phyloP scores from a whole-genome alignment of 2,113 vertebrate genomes.

The Onychostoma macrolepis region DNA sequence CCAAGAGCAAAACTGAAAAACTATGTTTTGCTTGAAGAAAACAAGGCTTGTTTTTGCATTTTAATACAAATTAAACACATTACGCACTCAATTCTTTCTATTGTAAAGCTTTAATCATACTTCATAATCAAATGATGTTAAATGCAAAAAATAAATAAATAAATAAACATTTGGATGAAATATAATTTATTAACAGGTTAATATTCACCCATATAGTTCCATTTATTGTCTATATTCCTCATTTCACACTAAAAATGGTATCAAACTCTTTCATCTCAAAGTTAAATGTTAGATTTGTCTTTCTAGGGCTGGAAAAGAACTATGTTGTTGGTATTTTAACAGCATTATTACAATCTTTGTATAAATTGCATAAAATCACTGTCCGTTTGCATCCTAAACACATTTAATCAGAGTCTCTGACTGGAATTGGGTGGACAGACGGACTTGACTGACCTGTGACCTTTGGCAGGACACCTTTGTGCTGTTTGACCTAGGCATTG shows the following conservation, averaged over 20 bases:
- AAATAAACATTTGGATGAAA: not conserved
- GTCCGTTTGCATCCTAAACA: constrained; percentile 39
- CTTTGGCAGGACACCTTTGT: constrained; percentile 82
- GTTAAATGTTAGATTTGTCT: not conserved
- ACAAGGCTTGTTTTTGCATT: too few relatives aligned
- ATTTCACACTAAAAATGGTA: not conserved
- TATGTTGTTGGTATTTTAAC: not conserved
- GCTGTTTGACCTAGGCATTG: constrained; percentile 81
- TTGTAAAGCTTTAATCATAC: not conserved
- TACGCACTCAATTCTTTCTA: not conserved
- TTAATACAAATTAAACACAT: too few relatives aligned
- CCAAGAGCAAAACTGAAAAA: too few relatives aligned
- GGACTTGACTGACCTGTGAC: constrained; percentile 77
- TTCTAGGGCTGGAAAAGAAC: too few relatives aligned
- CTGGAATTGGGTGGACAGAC: constrained; percentile 70
- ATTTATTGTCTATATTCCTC: not conserved
- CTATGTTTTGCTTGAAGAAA: too few relatives aligned
- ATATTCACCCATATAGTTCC: not conserved
- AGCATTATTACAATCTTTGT: constrained; percentile 30
- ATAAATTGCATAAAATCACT: not conserved
- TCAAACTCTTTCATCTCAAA: not conserved
- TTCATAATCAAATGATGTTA: not conserved
- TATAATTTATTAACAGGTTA: not conserved
- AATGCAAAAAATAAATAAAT: too few relatives aligned
- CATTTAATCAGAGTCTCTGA: constrained; percentile 56